phyloP scores from a whole-genome alignment of 2,797 vertebrate species.

The Dicrostonyx torquatus region DNA sequence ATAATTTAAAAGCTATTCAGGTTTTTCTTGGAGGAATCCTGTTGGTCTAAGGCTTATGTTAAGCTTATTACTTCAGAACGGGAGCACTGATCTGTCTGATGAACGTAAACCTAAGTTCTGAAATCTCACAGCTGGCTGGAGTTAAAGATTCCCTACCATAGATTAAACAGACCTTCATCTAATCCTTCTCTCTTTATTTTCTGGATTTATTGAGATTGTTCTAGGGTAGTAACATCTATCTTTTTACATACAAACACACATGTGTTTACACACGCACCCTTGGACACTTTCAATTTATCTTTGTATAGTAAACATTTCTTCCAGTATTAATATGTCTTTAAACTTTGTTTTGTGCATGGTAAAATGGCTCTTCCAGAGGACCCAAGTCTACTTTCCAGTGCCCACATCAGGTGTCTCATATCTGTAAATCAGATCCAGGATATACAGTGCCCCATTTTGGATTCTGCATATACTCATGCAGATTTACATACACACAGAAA shows the following conservation, averaged over 20 bases:
- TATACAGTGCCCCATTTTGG: not conserved
- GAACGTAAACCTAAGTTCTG: not conserved
- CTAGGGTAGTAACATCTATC: not conserved
- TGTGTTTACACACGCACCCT: not conserved
- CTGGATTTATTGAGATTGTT: conserved; percentile 16
- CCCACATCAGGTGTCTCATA: too few species aligned
- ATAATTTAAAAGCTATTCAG: not conserved
- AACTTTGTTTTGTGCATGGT: not conserved
- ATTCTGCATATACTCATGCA: not conserved
- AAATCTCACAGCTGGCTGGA: not conserved
- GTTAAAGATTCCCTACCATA: not conserved
- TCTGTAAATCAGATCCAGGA: not conserved
- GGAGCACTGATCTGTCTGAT: not conserved
- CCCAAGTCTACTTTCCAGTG: not conserved
- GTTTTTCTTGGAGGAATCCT: conserved; percentile 1
- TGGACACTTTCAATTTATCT: not conserved
- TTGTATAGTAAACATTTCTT: not conserved
- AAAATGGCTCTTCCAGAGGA: not conserved
- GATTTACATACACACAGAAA: not conserved
- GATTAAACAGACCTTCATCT: not conserved
- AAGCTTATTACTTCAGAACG: conserved; percentile 27
- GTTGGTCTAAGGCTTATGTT: not conserved
- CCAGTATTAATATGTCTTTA: not conserved
- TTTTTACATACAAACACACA: not conserved
- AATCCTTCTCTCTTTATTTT: not conserved